Base-by-base conservation (phyloP, 2,888 invertebrate species). In the Nasonia oneida region DNA sequence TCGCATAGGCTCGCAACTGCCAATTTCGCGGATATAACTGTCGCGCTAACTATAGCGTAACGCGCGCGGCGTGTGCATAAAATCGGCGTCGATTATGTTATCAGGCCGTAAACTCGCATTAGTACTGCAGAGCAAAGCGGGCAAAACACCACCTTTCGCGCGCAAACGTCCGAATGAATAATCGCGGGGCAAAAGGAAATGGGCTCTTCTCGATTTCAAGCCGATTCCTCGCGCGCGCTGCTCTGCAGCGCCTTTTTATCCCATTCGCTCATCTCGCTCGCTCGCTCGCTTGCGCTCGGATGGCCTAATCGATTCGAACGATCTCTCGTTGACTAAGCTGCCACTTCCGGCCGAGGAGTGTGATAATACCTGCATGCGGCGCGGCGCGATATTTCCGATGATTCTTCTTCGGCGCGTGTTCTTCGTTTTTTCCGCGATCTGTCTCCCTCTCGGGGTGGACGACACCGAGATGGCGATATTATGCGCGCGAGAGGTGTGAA, bases 341-440 rank as follows among this genome's bases (percentile, higher is more conserved):
- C 79, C 70, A 80, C 79, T 80, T 80, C 70, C 79, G 79, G 79
- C 70, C 76, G 23, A 33, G 75, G 76, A 75, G 78, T 78, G 77
- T 78, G 64, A 78, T 64, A 77, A 42, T 42, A 10, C 75, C 39
- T 37, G 37, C 37, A 37, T 37, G 6, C 29, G 23, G 8, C n/a
- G 8, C n/a, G 14, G 42, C 50, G 50, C 75, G 75, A 75, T 75
- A 53, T 75, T 75, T 75, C 75, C 75, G 53, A 75, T 75, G 50
- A 50, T 50, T 50, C 50, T 53, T 53, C 75, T 14, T 70, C 50
- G 47, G 70, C 64, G 53, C 61, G 73, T 67, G 39, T 15, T 39
- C 39, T 33, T 39, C 15, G 6, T 0, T 33, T 47, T 29, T 42
- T n/a, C 47, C 12, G 67, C 57, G 23, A 61, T 78, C 18, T 71